These are phyloP conservation scores for Tetheella fluctuosa DNA, from an alignment of 2,888 invertebrate genomes.

Conservation along the genomic window DNA sequence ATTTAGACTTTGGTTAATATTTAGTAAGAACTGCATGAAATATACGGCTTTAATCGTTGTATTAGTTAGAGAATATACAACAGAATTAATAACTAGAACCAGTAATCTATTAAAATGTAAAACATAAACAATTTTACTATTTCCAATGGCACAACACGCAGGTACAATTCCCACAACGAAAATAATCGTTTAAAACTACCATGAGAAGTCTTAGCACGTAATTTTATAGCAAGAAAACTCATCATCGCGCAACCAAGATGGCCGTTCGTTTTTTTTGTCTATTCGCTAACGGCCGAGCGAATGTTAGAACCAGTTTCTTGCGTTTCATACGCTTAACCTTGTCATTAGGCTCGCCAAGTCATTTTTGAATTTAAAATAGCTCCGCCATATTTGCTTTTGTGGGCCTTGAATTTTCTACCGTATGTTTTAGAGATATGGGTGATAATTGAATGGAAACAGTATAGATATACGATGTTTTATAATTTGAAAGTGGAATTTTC, in stretches of 20 bases:
- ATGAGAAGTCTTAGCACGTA: conserved; percentile 28
- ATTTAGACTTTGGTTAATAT: background rate
- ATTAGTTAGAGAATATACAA: background rate
- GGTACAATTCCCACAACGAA: conserved; percentile 13
- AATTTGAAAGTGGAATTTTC: conserved; percentile 43
- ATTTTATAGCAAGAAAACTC: conserved; percentile 60
- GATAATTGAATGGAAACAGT: conserved; percentile 21
- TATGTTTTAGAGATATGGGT: conserved; percentile 31
- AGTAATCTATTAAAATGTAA: background rate
- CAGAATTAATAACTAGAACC: too few relatives aligned
- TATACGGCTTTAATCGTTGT: too few relatives aligned
- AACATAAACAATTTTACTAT: background rate
- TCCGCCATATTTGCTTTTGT: conserved; percentile 32
- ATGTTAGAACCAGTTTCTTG: conserved; percentile 70
- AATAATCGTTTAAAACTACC: conserved; percentile 15
- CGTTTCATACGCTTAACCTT: conserved; percentile 70
- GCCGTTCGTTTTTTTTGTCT: conserved; percentile 66
- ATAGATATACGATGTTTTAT: conserved; percentile 32
- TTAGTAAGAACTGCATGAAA: background rate
- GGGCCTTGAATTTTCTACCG: conserved; percentile 29
- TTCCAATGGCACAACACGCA: background rate
- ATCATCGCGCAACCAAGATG: conserved; percentile 63
- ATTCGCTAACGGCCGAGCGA: conserved; percentile 63
- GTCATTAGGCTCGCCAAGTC: conserved; percentile 72
- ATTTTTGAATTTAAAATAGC: conserved; percentile 59